Base-by-base conservation (phyloP, 2,113 vertebrate species). In the Perca flavescens region DNA sequence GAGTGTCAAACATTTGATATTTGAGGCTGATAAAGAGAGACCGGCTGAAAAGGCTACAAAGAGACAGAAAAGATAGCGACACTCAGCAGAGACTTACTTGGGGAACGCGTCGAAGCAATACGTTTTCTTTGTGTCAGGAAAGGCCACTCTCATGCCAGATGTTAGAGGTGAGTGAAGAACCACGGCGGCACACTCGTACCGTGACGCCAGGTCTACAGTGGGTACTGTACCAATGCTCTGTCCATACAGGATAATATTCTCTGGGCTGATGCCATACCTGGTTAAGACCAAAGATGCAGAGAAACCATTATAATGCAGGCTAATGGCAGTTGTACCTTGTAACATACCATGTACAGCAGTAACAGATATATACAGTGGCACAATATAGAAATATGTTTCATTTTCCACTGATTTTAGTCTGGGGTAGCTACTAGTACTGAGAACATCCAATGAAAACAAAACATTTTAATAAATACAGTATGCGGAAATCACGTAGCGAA, bases 41-140 rank as follows among this genome's bases (percentile, higher is more conserved):
- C n/a, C 4, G n/a, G 15, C 13, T 12, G 36, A 58, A 43, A 56
- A 17, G 21, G 2, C 11, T 65, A 52, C 19, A 66, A 5, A 50
- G 22, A 52, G 14, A 10, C 1, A 28, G 25, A 19, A n/a, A 58
- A 15, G 2, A 31, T 0, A 19, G 5, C 1, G 40, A 17, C 17
- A 66, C 6, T 40, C 16, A 34, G 6, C 21, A 47, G 62, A 53
- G 12, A 92, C 97, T 96, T 93, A 99, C 98, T 98, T 99, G 88
- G 97, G 97, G 90, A 99, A 99, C 36, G 97, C 98, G 31, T 99
- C 98, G 0, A 99, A 99, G 94, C 98, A 99, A 84, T 99, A 99
- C 16, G 98, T 99, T 94, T 99, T 99, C 96, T 97, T 99, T 73
- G 98, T 99, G 74, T 99, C 98, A 0, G 98, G 98, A 90, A 99